phyloP scores from a whole-genome alignment of 2,888 invertebrate species.

The Drosophila tripunctata region DNA sequence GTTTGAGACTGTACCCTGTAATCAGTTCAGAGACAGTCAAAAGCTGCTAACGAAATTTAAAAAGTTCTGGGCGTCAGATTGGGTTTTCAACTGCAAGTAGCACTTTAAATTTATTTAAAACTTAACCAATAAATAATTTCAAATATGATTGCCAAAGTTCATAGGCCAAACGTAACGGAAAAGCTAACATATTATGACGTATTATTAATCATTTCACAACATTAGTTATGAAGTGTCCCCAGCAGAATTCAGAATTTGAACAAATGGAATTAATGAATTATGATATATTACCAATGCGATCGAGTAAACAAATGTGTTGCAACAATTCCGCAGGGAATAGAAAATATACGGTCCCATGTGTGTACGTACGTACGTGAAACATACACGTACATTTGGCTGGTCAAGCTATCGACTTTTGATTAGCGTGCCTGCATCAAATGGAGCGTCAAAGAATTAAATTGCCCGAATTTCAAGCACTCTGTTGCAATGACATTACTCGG shows the following conservation, averaged over 20 bases:
- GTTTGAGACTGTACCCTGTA: neutral
- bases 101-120: too few species aligned
- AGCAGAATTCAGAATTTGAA: constrained; percentile 30
- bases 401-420: constrained; percentile 50
- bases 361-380: neutral
- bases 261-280: constrained; percentile 50
- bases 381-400: constrained; percentile 8
- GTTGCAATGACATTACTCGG: constrained; percentile 21
- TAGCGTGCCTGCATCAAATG: constrained; percentile 57
- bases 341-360: neutral
- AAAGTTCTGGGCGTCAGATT: too few species aligned
- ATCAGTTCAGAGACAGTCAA: neutral
- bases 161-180: neutral
- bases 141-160: neutral
- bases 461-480: constrained; percentile 37
- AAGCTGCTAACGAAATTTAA: neutral
- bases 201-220: constrained; percentile 49
- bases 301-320: constrained; percentile 11
- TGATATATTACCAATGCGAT: constrained; percentile 21
- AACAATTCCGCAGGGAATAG: neutral
- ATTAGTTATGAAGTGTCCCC: constrained; percentile 47
- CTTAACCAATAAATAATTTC: too few species aligned
- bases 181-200: neutral
- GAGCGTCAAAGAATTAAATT: constrained; percentile 58
- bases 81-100: too few species aligned